phyloP scores from a whole-genome alignment of 1,140 invertebrate genomes.

The Pararge aegeria region DNA sequence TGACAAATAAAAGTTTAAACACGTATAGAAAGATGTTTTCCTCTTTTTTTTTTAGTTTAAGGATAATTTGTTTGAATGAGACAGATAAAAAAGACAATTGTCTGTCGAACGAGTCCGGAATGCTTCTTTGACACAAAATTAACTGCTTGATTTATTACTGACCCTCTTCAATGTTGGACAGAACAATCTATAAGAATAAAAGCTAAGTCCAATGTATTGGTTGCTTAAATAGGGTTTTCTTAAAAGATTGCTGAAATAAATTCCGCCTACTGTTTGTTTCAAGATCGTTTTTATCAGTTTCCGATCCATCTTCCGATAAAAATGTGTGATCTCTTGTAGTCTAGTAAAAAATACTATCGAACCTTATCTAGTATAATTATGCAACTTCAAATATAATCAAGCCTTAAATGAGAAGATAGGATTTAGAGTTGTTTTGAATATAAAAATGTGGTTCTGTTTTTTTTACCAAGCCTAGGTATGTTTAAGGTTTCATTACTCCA shows the following conservation, averaged over 20 bases:
- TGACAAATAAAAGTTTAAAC: too few species aligned
- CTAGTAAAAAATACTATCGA: too few species aligned
- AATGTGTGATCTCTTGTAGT: too few species aligned
- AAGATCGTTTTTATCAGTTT: slow-evolving; percentile 4
- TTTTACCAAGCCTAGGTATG: not conserved
- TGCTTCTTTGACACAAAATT: slow-evolving; percentile 32
- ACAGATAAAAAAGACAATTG: slow-evolving; percentile 15
- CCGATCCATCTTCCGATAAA: slow-evolving; percentile 1
- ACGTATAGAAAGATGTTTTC: too few species aligned
- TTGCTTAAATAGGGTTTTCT: slow-evolving; percentile 23
- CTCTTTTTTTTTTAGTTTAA: too few species aligned
- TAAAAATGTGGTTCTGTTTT: too few species aligned
- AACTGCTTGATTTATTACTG: slow-evolving; percentile 40
- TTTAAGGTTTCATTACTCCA: slow-evolving; percentile 6
- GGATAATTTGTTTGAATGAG: not conserved
- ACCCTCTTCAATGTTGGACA: slow-evolving; percentile 39
- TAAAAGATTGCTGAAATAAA: slow-evolving; percentile 19
- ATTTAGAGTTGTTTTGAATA: too few species aligned
- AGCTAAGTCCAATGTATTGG: slow-evolving; percentile 20
- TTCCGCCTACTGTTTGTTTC: not conserved
- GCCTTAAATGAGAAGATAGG: too few species aligned
- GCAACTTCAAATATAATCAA: too few species aligned
- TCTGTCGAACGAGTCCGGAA: slow-evolving; percentile 24
- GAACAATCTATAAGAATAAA: slow-evolving; percentile 35
- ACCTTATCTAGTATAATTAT: too few species aligned